Base-by-base conservation (phyloP, 1,140 invertebrate species). In the Chrysomallon squamiferum region DNA sequence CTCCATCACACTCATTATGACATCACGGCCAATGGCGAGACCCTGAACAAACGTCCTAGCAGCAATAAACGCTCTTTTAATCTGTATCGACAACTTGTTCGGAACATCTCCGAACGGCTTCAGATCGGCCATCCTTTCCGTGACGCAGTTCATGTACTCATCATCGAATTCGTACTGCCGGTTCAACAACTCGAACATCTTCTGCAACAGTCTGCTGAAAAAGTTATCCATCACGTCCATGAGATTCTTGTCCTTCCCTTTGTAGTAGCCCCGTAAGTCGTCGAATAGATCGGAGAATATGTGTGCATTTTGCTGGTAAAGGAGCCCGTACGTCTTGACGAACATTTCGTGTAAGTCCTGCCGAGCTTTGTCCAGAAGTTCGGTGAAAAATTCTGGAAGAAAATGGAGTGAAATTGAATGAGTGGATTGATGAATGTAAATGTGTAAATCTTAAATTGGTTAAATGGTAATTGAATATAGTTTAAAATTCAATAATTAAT, bases 41-140 rank as follows among this genome's bases (percentile, higher is more conserved):
- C 95, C 93, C 81, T 96, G 94, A 61, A 94, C 92, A 83, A 98
- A 97, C 25, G 94, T 95, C 60, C 95, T 87, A 0, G 95, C 95
- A 0, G 96, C 96, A 18, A 97, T 92, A 86, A 99, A 97, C 0
- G 95, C 94, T 35, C 95, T 87, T 79, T 93, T 93, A 50, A 98
- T 90, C 84, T 97, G 94, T 18, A 92, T 88, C 0, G 92, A 92
- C 20, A 98, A 87, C 86, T 96, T 97, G 72, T 92, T 89, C 0
- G 95, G 95, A 25, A 96, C 93, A 83, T 97, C 95, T 2, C 94
- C 95, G 82, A 98, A 98, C 0, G 95, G 95, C 79, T 94, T 91
- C 81, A 97, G 89, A 64, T 95, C 92, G 52, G 92, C 90, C 95
- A 98, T 97, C 76, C 95, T 90, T 73, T 94, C 91, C 63, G 90